These are phyloP conservation scores for Hipparchia semele DNA, from an alignment of 2,888 invertebrate genomes.

Conservation along the genomic window DNA sequence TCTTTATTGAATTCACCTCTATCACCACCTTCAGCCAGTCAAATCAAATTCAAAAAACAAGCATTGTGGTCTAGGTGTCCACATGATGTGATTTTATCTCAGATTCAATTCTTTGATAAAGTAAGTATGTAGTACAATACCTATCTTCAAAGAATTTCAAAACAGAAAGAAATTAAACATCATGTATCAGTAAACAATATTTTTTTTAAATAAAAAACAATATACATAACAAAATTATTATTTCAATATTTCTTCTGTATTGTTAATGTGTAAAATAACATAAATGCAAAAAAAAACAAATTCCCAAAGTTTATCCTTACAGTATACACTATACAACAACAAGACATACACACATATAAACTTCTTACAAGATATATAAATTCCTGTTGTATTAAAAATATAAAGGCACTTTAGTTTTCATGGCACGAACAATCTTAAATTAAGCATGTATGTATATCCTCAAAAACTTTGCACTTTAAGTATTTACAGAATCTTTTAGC, in stretches of 20 bases:
- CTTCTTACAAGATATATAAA: not conserved
- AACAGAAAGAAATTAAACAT: no score
- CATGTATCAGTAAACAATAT: not conserved
- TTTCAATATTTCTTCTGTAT: not conserved
- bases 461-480: conserved; percentile 1
- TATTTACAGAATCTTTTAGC: conserved; percentile 76
- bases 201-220: not conserved
- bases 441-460: not conserved
- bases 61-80: no score
- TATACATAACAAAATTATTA: not conserved
- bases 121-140: no score
- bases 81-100: not conserved
- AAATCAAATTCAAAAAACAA: no score
- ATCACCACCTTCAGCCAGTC: not conserved
- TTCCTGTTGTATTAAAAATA: not conserved
- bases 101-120: not conserved
- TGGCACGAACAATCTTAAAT: conserved; percentile 1
- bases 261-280: not conserved
- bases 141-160: no score
- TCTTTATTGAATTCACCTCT: not conserved
- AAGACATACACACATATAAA: no score
- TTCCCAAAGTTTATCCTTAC: not conserved
- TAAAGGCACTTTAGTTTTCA: conserved; percentile 10
- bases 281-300: conserved; percentile 1
- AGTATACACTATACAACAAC: not conserved